phyloP scores from a whole-genome alignment of 2,113 vertebrate species.

The Brienomyrus longianalis region DNA sequence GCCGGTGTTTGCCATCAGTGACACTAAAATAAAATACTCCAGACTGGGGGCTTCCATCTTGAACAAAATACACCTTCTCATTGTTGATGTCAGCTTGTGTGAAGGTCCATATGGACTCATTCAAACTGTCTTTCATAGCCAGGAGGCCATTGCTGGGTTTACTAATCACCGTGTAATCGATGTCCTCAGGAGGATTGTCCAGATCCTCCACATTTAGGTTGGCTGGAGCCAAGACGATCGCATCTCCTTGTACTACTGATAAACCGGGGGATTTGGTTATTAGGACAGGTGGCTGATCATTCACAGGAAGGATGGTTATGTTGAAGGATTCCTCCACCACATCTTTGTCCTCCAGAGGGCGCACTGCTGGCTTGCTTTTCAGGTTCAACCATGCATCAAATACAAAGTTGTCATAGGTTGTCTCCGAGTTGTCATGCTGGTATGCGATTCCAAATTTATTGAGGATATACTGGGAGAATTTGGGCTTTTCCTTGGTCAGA shows the following conservation, averaged over 20 bases:
- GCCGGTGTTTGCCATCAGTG: conserved; percentile 74
- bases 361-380: conserved; percentile 63
- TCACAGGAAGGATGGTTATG: conserved; percentile 70
- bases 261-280: conserved; percentile 74
- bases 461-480: conserved; percentile 77
- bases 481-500: conserved; percentile 74
- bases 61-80: conserved; percentile 69
- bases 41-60: conserved; percentile 73
- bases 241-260: conserved; percentile 70
- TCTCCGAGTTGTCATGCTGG: conserved; percentile 80
- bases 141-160: conserved; percentile 77
- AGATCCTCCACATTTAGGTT: conserved; percentile 74
- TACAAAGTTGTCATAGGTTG: conserved; percentile 64
- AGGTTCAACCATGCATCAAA: conserved; percentile 75
- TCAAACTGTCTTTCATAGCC: conserved; percentile 54
- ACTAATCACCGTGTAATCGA: conserved; percentile 70
- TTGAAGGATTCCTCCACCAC: conserved; percentile 75
- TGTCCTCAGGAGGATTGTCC: conserved; percentile 71
- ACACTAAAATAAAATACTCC: conserved; percentile 86
- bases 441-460: conserved; percentile 77
- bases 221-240: conserved; percentile 55
- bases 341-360: conserved; percentile 50
- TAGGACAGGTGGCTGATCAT: conserved; percentile 74
- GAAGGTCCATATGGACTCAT: conserved; percentile 60
- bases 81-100: conserved; percentile 76